Percentiles rank a stretch among this genome's conserved stretches.
Evolutionary conservation across 2,888 invertebrate genomes (phyloP).

Genomic region (Seladonia tumulorum): DNA sequence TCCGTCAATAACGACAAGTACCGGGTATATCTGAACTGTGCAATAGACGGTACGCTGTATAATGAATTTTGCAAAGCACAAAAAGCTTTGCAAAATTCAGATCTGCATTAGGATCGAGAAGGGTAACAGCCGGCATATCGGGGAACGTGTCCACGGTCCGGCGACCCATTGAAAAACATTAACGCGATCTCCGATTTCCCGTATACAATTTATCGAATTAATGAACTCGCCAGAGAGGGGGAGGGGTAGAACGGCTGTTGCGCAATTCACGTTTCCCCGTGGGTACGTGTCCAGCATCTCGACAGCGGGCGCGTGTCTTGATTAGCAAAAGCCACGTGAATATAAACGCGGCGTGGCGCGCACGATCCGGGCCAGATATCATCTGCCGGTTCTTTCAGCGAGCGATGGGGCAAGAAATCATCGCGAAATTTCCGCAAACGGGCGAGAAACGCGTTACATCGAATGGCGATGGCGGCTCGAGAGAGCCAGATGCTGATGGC

Average conservation of each 20-base stretch:
- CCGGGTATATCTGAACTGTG: neutral
- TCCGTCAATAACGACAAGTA: neutral
- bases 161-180: neutral
- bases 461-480: neutral
- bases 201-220: slow-evolving; percentile 48
- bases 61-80: neutral
- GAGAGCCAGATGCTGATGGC: slow-evolving; percentile 19
- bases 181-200: neutral
- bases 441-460: slow-evolving; percentile 17
- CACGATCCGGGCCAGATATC: slow-evolving; percentile 37
- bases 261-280: slow-evolving; percentile 54
- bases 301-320: slow-evolving; percentile 47
- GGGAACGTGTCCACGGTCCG: neutral
- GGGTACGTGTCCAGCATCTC: slow-evolving; percentile 53
- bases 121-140: neutral
- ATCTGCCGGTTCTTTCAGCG: slow-evolving; percentile 36
- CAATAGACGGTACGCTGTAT: neutral
- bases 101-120: neutral
- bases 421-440: slow-evolving; percentile 38
- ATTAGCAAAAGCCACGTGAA: slow-evolving; percentile 67
- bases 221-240: slow-evolving; percentile 36
- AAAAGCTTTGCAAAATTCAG: neutral
- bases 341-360: slow-evolving; percentile 24
- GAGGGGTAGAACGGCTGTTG: slow-evolving; percentile 9
- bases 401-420: slow-evolving; percentile 24